phyloP scores from a whole-genome alignment of 2,113 vertebrate genomes.

The Nanorana parkeri region DNA sequence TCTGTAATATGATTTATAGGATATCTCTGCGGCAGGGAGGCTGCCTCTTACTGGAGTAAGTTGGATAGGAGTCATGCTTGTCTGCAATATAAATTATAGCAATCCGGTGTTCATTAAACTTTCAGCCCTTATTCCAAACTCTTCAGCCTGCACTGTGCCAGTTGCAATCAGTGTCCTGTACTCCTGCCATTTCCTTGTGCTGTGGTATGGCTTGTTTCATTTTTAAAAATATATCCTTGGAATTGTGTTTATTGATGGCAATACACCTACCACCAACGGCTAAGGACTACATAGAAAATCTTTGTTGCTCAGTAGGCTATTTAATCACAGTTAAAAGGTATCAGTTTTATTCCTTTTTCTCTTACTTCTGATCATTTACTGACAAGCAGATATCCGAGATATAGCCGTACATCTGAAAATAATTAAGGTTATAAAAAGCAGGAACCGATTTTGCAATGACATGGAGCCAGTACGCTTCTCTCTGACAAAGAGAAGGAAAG shows the following conservation, averaged over 20 bases:
- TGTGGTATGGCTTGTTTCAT: not conserved
- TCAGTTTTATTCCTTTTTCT: not conserved
- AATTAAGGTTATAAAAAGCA: constrained; percentile 61
- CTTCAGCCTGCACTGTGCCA: not conserved
- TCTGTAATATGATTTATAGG: not conserved
- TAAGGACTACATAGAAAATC: not conserved
- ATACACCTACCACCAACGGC: not conserved
- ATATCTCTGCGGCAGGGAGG: not conserved
- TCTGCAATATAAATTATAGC: constrained; percentile 20
- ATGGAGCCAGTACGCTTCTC: constrained; percentile 42
- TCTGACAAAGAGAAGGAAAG: not conserved
- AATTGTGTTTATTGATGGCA: not conserved
- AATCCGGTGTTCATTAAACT: constrained; percentile 24
- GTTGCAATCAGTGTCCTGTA: not conserved
- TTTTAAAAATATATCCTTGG: too few relatives aligned
- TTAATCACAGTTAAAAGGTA: not conserved
- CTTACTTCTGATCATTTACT: constrained; percentile 13
- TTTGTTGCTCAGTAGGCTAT: not conserved
- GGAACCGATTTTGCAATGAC: constrained; percentile 63
- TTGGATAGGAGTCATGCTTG: not conserved
- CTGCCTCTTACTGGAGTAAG: constrained; percentile 9
- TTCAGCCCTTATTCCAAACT: not conserved
- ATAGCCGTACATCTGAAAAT: constrained; percentile 68
- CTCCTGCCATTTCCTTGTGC: not conserved
- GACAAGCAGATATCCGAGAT: constrained; percentile 65